Base-by-base conservation (phyloP, 2,797 vertebrate genomes). In the Potorous gilbertii region DNA sequence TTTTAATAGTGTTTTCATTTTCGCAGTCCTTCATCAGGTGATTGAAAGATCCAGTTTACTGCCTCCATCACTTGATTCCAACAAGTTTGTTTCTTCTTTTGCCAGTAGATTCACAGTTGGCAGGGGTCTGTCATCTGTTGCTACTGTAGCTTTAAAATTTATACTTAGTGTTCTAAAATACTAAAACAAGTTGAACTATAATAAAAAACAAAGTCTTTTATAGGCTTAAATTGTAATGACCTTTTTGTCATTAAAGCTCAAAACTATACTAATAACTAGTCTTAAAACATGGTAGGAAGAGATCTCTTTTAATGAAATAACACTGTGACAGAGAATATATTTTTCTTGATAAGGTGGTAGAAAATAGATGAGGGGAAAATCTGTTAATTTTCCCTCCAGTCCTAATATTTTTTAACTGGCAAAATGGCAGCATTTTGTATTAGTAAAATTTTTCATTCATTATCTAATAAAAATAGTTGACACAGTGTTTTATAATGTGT, bases 31-130 rank as follows among this genome's bases (percentile, higher is more conserved):
- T 90, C 74, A 91, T 52, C 91, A 92, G 93, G 94, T 97, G 96
- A 55, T 96, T 94, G 46, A n/a, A 96, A 54, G 31, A 90, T 95
- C 56, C 81, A 95, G 97, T 96, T 98, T 95, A 96, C 89, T 91
- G 56, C 95, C 97, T 98, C 98, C 94, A 1, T 98, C 95, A 96
- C 90, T 95, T 92, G 93, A 91, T 95, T 93, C n/a, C 10, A 27
- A 93, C 56, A 95, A 96, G 97, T 97, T 96, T 93, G 92, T 94
- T 95, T 59, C 24, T 97, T 92, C 87, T 95, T 46, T 95, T 97
- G 95, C 66, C 90, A 81, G 87, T 97, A 97, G 59, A 95, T 96
- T 98, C 97, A 96, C n/a, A 62, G 95, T 54, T 97, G 62, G 74
- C 92, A 56, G 50, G 31, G 96, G 8, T 95, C 92, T 98, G 81